Percentiles rank a stretch among this genome's conserved stretches.
Conservation (phyloP, 2,797 vertebrate genomes). For the Ataeniobius toweri region DNA sequence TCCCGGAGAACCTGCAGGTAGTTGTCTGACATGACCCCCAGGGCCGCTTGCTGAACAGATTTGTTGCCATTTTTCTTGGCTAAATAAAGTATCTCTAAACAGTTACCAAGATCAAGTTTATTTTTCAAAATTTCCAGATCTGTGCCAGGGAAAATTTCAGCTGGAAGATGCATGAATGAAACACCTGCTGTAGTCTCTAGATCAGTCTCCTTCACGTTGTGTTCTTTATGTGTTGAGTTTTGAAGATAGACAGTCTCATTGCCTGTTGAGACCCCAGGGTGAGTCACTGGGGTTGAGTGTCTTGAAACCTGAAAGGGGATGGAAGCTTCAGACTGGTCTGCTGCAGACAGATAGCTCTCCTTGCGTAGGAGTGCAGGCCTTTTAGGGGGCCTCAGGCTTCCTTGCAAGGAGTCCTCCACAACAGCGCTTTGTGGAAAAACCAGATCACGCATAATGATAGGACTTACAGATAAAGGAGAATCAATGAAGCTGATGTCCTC, state of each 20-base stretch:
- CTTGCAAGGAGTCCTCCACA: constrained; percentile 28
- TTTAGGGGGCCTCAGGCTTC: constrained; percentile 38
- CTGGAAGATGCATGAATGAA: constrained; percentile 65
- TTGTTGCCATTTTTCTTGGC: constrained; percentile 85
- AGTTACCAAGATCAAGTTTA: constrained; percentile 89
- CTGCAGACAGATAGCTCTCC: constrained; percentile 80
- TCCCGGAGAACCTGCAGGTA: constrained; percentile 90
- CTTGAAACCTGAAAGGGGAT: constrained; percentile 56
- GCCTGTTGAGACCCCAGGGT: background rate
- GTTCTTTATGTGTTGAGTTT: constrained; percentile 33
- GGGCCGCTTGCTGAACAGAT: constrained; percentile 79
- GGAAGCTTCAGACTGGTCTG: constrained; percentile 77
- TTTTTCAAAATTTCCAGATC: constrained; percentile 71
- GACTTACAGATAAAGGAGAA: constrained; percentile 58
- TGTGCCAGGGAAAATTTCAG: constrained; percentile 37
- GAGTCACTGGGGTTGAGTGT: background rate
- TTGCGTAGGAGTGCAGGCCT: constrained; percentile 74
- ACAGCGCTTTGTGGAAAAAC: constrained; percentile 36
- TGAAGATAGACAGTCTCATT: constrained; percentile 32
- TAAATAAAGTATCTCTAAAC: constrained; percentile 81
- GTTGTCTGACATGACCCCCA: constrained; percentile 91
- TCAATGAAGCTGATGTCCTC: constrained; percentile 39
- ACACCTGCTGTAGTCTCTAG: constrained; percentile 62
- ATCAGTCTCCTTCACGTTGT: constrained; percentile 8
- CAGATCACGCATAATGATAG: constrained; percentile 73